Conservation (phyloP, 2,888 invertebrate genomes). For the Stegana nigrithorax region DNA sequence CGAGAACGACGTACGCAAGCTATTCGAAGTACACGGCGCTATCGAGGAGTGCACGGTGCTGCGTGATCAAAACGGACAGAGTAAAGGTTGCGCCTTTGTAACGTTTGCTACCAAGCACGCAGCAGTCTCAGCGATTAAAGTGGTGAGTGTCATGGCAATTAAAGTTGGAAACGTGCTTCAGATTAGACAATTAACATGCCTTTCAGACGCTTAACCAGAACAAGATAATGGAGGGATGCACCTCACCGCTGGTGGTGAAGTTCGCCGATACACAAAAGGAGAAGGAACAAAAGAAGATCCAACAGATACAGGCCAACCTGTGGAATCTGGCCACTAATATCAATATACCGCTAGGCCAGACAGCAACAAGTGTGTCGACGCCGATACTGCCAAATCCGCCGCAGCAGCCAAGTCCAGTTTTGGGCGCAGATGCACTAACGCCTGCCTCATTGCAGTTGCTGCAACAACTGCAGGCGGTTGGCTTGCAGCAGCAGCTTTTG, state of each 20-base stretch:
- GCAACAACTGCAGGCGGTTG: conserved; percentile 77
- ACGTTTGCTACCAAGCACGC: conserved; percentile 98
- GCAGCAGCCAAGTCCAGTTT: conserved; percentile 67
- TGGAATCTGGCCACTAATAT: conserved; percentile 82
- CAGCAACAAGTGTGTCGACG: conserved; percentile 70
- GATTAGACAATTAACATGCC: neutral
- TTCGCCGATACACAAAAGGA: conserved; percentile 99
- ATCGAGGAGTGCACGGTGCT: conserved; percentile 99
- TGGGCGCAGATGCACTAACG: conserved; percentile 70
- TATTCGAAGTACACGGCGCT: conserved; percentile 93
- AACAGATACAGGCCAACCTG: conserved; percentile 92
- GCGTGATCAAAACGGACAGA: conserved; percentile 93
- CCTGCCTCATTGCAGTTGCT: conserved; percentile 75
- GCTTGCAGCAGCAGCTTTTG: conserved; percentile 74
- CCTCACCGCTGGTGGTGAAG: conserved; percentile 97
- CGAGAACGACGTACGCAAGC: conserved; percentile 92
- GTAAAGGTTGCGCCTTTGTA: conserved; percentile 99
- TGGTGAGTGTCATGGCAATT: conserved; percentile 56
- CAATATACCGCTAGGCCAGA: conserved; percentile 70
- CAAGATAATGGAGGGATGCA: conserved; percentile 99
- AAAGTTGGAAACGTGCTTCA: neutral
- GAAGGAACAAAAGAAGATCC: conserved; percentile 95
- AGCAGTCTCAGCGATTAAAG: conserved; percentile 97
- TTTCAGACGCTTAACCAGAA: conserved; percentile 90
- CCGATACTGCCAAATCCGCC: conserved; percentile 69